Evolutionary conservation across 2,888 invertebrate species (phyloP), one percentile per base, ranked within the genome.

Genomic region (Globia sparganii): DNA sequence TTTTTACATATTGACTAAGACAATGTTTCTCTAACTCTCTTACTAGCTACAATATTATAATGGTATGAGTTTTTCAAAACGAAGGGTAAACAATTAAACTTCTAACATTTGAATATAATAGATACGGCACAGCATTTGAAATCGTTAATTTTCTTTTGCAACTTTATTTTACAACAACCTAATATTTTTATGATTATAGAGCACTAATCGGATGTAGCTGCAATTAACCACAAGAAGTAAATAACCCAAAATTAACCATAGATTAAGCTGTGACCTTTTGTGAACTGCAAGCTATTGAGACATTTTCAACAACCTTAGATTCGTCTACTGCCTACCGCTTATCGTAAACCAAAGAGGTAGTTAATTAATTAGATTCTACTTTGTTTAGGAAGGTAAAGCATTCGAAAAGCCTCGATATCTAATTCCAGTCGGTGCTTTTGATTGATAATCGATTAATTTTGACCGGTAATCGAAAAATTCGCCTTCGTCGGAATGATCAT

Each of bases 211-310:
- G 68, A 85, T 81, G 71, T 40, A 69, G 31, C 75, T 59, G 62
- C 11, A 70, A 70, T 71, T 71, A 77, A 58, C 65, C 28, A 62
- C 70, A 68, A 65, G 25, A 34, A 25, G 73, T 46, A 46, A 75
- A 76, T 64, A 77, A 68, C 53, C 68, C 53, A 66, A 85, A 85
- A 85, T 81, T 75, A 75, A 77, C 59, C 65, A n/a, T 37, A 71
- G 56, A 71, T 77, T 85, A 72, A 81, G 61, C 73, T 69, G 49
- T 28, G 65, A 74, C 77, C 83, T 81, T 67, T 66, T 21, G 58
- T 40, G 66, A 75, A 81, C 74, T 65, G 65, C 64, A 73, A 46
- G 61, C 34, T 64, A 85, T 80, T 72, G 31, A 77, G 78, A 72
- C 74, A 82, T 85, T 77, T 75, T 62, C 56, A 71, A 85, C 25